These are phyloP conservation scores for Mus caroli DNA, from an alignment of 2,797 vertebrate genomes.

Conservation along the genomic window DNA sequence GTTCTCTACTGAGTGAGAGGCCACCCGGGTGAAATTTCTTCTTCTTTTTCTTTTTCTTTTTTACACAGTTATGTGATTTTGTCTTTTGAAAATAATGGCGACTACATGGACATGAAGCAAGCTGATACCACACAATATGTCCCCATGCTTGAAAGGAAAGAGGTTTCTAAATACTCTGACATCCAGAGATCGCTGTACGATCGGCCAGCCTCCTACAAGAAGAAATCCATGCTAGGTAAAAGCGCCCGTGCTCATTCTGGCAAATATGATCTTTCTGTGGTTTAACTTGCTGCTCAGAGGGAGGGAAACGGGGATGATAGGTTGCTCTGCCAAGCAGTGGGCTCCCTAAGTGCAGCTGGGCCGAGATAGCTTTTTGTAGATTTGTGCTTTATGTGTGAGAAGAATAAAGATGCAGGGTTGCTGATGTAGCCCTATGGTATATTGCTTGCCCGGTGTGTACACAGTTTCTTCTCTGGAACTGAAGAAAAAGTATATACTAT, in stretches of 20 bases:
- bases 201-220: slow-evolving; percentile 94
- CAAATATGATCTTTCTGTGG: neutral
- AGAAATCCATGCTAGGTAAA: slow-evolving; percentile 92
- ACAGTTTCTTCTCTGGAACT: neutral
- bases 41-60: slow-evolving; percentile 44
- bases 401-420: neutral
- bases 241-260: neutral
- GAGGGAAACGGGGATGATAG: neutral
- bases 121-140: slow-evolving; percentile 97
- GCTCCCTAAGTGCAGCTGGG: neutral
- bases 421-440: too few relatives aligned
- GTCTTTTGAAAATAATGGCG: slow-evolving; percentile 97
- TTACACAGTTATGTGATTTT: slow-evolving; percentile 96
- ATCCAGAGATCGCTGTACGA: slow-evolving; percentile 96
- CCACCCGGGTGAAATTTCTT: neutral
- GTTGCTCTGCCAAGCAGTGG: neutral
- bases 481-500: neutral
- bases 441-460: neutral
- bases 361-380: neutral
- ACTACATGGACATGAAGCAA: slow-evolving; percentile 99
- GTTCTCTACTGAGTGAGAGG: neutral
- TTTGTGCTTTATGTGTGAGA: neutral
- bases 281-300: neutral
- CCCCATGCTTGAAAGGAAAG: slow-evolving; percentile 97
- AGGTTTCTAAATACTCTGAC: slow-evolving; percentile 95